A percentile compares a stretch with the other conserved stretches of the same genome.
Conservation (phyloP, 2,888 invertebrate species). For the Euplexia lucipara region DNA sequence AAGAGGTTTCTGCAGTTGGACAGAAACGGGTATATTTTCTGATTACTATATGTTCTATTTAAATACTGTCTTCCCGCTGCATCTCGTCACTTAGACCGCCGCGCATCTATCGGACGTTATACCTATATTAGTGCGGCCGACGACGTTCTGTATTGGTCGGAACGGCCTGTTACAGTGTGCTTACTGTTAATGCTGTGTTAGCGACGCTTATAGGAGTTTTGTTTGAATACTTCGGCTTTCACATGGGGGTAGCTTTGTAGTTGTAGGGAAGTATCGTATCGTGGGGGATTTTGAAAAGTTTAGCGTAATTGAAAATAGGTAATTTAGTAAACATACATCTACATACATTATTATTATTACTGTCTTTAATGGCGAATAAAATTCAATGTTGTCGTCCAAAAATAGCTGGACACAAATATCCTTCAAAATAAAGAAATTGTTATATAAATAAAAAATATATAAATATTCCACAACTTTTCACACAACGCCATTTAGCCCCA, state of each 20-base stretch:
- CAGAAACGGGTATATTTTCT: too few relatives aligned
- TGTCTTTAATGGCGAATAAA: too few relatives aligned
- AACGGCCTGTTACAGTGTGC: constrained; percentile 54
- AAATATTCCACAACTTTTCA: too few relatives aligned
- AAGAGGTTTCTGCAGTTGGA: too few relatives aligned
- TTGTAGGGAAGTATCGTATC: background rate
- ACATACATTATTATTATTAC: too few relatives aligned
- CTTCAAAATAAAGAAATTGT: background rate
- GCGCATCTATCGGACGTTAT: constrained; percentile 50
- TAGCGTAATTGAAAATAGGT: too few relatives aligned
- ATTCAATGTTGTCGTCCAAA: too few relatives aligned
- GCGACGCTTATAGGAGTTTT: constrained; percentile 28
- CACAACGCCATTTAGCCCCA: too few relatives aligned
- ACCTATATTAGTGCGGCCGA: constrained; percentile 64
- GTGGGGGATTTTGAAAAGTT: too few relatives aligned
- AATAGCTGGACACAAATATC: background rate
- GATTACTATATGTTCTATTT: background rate
- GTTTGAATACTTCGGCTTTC: constrained; percentile 31
- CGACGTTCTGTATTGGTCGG: constrained; percentile 61
- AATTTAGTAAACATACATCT: too few relatives aligned
- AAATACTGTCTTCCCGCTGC: background rate
- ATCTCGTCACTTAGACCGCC: constrained; percentile 18
- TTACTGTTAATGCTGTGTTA: constrained; percentile 57
- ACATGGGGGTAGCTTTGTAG: background rate
- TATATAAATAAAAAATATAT: too few relatives aligned